Conservation (phyloP, 2,113 vertebrate species). For the Zapus hudsonius region DNA sequence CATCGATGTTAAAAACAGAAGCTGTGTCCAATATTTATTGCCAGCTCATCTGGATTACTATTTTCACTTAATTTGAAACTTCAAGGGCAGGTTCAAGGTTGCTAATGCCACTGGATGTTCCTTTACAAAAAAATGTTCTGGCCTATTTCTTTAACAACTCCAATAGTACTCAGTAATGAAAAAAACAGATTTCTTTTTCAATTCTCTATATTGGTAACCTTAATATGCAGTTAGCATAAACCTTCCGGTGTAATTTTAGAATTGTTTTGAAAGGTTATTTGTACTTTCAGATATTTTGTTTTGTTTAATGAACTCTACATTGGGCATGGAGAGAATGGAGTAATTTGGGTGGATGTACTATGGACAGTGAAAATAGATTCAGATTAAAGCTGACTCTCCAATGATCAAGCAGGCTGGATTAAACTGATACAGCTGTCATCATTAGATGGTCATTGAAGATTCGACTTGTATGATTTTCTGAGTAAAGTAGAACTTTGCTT, state of each 20-base stretch:
- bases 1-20: constrained; percentile 76
- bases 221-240: constrained; percentile 35
- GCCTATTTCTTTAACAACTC: constrained; percentile 57
- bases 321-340: background rate
- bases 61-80: constrained; percentile 78
- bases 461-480: constrained; percentile 13
- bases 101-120: constrained; percentile 63
- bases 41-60: constrained; percentile 69
- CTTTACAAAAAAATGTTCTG: constrained; percentile 67
- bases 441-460: constrained; percentile 48
- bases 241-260: constrained; percentile 56
- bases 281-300: background rate
- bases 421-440: constrained; percentile 11
- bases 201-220: constrained; percentile 36
- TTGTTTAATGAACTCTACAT: background rate
- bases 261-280: constrained; percentile 43
- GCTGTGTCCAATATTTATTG: constrained; percentile 69
- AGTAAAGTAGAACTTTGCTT: background rate
- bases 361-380: constrained; percentile 28
- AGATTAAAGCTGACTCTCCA: constrained; percentile 41
- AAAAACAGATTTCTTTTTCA: constrained; percentile 60
- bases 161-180: constrained; percentile 65
- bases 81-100: constrained; percentile 67
- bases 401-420: background rate
- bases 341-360: background rate